Evolutionary conservation across 2,888 invertebrate genomes (phyloP), one percentile per base, ranked within the genome.

Genomic region (Luperina nickerlii): DNA sequence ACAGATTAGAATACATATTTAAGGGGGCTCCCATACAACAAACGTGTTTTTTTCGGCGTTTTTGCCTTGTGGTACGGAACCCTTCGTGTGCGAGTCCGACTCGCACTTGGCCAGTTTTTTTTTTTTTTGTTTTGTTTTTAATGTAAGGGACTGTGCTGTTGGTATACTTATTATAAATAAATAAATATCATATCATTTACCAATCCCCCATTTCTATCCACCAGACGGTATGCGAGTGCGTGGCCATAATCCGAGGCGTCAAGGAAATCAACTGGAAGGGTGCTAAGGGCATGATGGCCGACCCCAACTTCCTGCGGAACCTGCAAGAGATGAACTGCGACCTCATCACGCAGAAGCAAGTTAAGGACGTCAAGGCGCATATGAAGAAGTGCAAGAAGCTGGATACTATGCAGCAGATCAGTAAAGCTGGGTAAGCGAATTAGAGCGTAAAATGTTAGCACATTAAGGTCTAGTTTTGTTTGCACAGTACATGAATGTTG

Each of bases 271-370:
- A 98, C 67, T 99, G 99, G 99, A 99, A 99, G 93, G 97, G 98
- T 2, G 99, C 99, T 0, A 99, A 98, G 94, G 98, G 97, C 3
- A 98, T 99, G 98, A 99, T 99, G 99, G 98, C 98, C 0, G 99
- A 99, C 92, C 98, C 98, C 0, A 98, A 97, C 94, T 99, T 99
- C 95, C 94, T 99, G 62, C 97, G 97, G 74, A 97, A 97, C 75
- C 96, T 99, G 60, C 98, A 98, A 95, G 98, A 99, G 94, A 98
- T 99, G 98, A 98, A 99, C 92, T 98, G 98, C 90, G 98, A 98
- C 90, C 97, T 97, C 8, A 98, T 98, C 82, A 98, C 98, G 0
- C 97, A 97, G 86, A 97, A 97, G 20, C 98, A 98, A 92, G 97
- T 98, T 24, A 97, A 98, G 87, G 97, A 97, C 1, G 98, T 98